Base-by-base conservation (phyloP, 1,140 invertebrate genomes). In the Ips nitidus region DNA sequence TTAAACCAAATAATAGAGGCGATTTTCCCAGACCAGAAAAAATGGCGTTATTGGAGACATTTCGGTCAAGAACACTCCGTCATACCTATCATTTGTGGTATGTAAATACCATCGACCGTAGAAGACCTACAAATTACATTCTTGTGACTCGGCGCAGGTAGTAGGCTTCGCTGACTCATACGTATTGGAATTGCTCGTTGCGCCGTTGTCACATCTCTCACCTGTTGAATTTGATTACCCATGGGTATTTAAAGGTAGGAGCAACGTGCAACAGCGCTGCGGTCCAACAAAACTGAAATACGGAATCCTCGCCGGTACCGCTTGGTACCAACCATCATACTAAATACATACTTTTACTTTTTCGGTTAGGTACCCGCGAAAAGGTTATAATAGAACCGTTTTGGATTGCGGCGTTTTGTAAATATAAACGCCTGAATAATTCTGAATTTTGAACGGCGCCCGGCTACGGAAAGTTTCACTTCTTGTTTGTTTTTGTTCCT, bases 131-230 rank as follows among this genome's bases (percentile, higher is more conserved):
- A 60, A 55, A 2, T 8, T 41, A 60, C 47, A 60, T 68, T 68
- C 58, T 68, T 61, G 8, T 37, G 4, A 61, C 6, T 22, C 45
- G 37, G 43, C n/a, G 47, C 66, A 68, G 66, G 66, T 68, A 68
- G 57, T 68, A 68, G 58, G 66, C 66, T 60, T 68, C 45, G 66
- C 43, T 68, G 66, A 68, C 45, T 68, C 66, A 68, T 68, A 61
- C 43, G 52, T 52, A 53, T n/a, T 68, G 64, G 57, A 60, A 60
- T 61, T 68, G 45, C 56, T 6, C 41, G 57, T 67, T 60, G n/a
- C 52, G 41, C 0, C 58, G 64, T 66, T 66, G 64, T 41, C 64
- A 58, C 37, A 22, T 22, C 22, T 22, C 22, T 22, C 22, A 22
- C 22, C 22, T 22, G 22, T 22, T 22, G 22, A 22, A 22, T 22